Conservation (phyloP, 2,888 invertebrate species). For the Macaria notata region DNA sequence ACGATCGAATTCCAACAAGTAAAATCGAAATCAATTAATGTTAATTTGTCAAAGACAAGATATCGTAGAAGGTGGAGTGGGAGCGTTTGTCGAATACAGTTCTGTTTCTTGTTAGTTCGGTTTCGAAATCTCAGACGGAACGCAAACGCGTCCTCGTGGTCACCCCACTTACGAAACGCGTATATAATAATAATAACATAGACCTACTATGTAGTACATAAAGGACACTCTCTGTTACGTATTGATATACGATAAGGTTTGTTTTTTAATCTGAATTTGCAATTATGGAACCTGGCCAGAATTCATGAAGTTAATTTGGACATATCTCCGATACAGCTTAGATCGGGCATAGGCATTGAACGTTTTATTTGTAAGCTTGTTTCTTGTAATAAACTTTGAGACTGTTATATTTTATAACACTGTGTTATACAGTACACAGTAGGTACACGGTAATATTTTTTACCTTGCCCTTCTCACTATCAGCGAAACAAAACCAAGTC, state of each 20-base stretch:
- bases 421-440: too few species aligned
- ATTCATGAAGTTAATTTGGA: too few species aligned
- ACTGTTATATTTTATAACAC: too few species aligned
- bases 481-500: too few species aligned
- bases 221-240: slow-evolving; percentile 25
- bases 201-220: slow-evolving; percentile 30
- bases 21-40: slow-evolving; percentile 28
- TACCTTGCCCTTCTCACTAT: too few species aligned
- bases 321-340: too few species aligned
- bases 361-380: too few species aligned
- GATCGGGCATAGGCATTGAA: too few species aligned
- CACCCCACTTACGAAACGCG: slow-evolving; percentile 45
- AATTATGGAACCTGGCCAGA: neutral
- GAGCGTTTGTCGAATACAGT: slow-evolving; percentile 37
- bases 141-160: slow-evolving; percentile 43
- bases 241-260: slow-evolving; percentile 10
- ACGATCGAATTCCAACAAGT: slow-evolving; percentile 14
- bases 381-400: too few species aligned
- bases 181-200: slow-evolving; percentile 36
- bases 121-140: slow-evolving; percentile 47
- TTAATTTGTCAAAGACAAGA: slow-evolving; percentile 32
- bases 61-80: slow-evolving; percentile 16
- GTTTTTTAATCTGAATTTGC: slow-evolving; percentile 13
- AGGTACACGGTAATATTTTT: too few species aligned
- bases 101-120: slow-evolving; percentile 35